Percentiles rank a stretch among this genome's conserved stretches.
phyloP scores from a whole-genome alignment of 2,888 invertebrate species.

The Andrena dorsata region DNA sequence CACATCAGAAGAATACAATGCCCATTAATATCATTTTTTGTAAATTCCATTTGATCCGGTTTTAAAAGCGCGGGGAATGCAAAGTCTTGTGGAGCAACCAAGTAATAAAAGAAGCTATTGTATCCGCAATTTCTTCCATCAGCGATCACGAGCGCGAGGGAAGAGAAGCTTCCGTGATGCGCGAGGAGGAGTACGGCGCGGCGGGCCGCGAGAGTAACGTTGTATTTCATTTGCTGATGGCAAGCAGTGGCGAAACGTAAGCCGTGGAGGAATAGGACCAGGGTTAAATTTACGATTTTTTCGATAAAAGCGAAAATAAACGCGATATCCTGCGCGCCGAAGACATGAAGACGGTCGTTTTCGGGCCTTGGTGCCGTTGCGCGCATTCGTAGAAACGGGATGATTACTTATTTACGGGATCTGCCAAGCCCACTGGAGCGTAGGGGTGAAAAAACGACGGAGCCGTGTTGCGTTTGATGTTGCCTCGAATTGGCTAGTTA shows the following conservation, averaged over 20 bases:
- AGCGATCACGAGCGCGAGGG: too few relatives aligned
- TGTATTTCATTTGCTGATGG: slow-evolving; percentile 57
- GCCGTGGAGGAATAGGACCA: slow-evolving; percentile 43
- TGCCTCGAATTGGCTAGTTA: slow-evolving; percentile 64
- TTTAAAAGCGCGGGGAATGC: too few relatives aligned
- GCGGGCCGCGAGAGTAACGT: slow-evolving; percentile 38
- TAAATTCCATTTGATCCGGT: too few relatives aligned
- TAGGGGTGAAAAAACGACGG: slow-evolving; percentile 17
- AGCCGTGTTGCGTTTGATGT: slow-evolving; percentile 65
- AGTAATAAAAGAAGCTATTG: too few relatives aligned
- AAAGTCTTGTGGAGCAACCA: too few relatives aligned
- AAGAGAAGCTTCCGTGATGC: neutral
- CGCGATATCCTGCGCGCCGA: slow-evolving; percentile 39
- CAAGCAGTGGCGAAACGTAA: slow-evolving; percentile 4
- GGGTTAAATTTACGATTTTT: slow-evolving; percentile 60
- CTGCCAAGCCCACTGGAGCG: slow-evolving; percentile 2
- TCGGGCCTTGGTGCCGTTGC: slow-evolving; percentile 42
- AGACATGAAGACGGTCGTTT: slow-evolving; percentile 50
- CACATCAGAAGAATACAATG: too few relatives aligned
- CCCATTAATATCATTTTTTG: too few relatives aligned
- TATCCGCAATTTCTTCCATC: too few relatives aligned
- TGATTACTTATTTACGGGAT: slow-evolving; percentile 71
- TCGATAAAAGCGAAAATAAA: slow-evolving; percentile 68
- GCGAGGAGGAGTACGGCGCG: slow-evolving; percentile 8
- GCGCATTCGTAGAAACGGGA: slow-evolving; percentile 66